These are phyloP conservation scores for Mythimna vitellina DNA, from an alignment of 2,888 invertebrate genomes.

Conservation along the genomic window DNA sequence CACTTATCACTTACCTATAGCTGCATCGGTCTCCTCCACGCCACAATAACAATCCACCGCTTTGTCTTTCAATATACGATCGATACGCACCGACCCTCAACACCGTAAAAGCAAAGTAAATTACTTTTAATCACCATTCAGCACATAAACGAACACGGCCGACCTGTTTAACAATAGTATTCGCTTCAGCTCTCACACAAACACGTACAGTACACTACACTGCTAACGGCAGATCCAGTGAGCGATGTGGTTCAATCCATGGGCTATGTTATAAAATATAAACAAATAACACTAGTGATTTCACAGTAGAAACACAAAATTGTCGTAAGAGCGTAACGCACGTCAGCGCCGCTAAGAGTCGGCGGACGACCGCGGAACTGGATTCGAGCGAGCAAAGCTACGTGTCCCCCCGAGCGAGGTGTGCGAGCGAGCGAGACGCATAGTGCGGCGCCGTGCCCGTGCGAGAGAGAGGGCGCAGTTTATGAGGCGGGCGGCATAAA, in stretches of 20 bases:
- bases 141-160: slow-evolving; percentile 86
- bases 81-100: slow-evolving; percentile 86
- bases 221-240: slow-evolving; percentile 77
- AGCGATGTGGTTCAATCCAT: slow-evolving; percentile 81
- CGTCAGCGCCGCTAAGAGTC: slow-evolving; percentile 89
- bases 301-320: slow-evolving; percentile 82
- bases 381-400: slow-evolving; percentile 79
- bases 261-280: slow-evolving; percentile 80
- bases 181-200: slow-evolving; percentile 75
- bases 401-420: slow-evolving; percentile 82
- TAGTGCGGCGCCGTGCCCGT: slow-evolving; percentile 25
- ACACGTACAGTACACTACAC: slow-evolving; percentile 82
- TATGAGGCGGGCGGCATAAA: slow-evolving; percentile 81
- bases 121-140: slow-evolving; percentile 89
- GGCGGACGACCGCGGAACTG: slow-evolving; percentile 88
- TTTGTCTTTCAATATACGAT: slow-evolving; percentile 86
- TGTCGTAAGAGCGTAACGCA: slow-evolving; percentile 82
- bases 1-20: slow-evolving; percentile 77
- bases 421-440: slow-evolving; percentile 77
- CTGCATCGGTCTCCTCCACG: slow-evolving; percentile 73
- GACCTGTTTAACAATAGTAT: slow-evolving; percentile 83
- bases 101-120: slow-evolving; percentile 88
- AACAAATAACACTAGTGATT: slow-evolving; percentile 88
- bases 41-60: slow-evolving; percentile 84
- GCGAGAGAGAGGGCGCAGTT: slow-evolving; percentile 70